Evolutionary conservation across 2,113 vertebrate genomes (phyloP).

Genomic region (Eleginops maclovinus): DNA sequence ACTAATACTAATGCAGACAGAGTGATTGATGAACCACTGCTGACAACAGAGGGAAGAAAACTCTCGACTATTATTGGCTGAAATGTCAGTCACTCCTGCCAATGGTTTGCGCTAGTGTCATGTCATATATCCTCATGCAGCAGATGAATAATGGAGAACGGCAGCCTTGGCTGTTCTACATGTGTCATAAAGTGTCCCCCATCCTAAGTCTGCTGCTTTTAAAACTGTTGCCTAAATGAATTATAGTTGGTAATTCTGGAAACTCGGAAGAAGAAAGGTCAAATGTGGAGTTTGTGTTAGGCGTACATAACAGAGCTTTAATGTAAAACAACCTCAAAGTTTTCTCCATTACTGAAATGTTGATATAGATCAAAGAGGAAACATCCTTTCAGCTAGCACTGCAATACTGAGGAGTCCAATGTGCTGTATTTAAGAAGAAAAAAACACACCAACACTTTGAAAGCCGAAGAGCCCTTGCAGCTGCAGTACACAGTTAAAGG

Average conservation of each 20-base stretch:
- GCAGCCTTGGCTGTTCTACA: constrained; percentile 55
- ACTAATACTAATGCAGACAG: constrained; percentile 84
- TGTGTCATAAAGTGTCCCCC: constrained; percentile 27
- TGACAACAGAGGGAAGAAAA: constrained; percentile 84
- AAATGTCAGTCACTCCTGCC: constrained; percentile 85
- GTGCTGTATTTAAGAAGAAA: constrained; percentile 18
- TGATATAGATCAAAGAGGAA: constrained; percentile 22
- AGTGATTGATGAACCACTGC: constrained; percentile 87
- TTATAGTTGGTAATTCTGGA: constrained; percentile 19
- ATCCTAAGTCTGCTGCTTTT: constrained; percentile 28
- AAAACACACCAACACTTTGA: constrained; percentile 8
- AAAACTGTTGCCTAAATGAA: constrained; percentile 26
- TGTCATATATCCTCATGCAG: constrained; percentile 81
- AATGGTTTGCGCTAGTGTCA: constrained; percentile 76
- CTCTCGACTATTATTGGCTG: constrained; percentile 85
- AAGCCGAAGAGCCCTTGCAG: constrained; percentile 13
- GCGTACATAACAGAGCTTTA: background rate
- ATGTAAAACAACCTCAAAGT: constrained; percentile 34
- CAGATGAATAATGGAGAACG: constrained; percentile 61
- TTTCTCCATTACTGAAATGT: constrained; percentile 1
- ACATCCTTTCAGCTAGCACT: constrained; percentile 19
- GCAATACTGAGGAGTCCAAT: constrained; percentile 16
- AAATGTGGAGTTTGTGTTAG: constrained; percentile 13
- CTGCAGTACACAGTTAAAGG: constrained; percentile 26
- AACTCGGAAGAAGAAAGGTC: constrained; percentile 10